phyloP scores from a whole-genome alignment of 2,113 vertebrate species.

The Amia ocellicauda region DNA sequence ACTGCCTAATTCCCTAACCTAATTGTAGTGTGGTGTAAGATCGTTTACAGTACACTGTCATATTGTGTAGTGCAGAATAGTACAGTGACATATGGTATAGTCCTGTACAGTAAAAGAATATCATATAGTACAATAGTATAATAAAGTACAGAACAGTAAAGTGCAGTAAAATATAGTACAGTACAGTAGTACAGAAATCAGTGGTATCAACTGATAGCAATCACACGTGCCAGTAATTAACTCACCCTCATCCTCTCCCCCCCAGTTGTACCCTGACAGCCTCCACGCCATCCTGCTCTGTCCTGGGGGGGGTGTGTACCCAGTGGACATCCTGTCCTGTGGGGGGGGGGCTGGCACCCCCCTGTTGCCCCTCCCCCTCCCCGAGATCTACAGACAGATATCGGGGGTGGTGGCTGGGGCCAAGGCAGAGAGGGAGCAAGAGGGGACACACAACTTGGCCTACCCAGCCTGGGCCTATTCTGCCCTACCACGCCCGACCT shows the following conservation, averaged over 20 bases:
- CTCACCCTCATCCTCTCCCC: no score
- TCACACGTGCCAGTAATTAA: no score
- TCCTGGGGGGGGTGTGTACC: slow-evolving; percentile 58
- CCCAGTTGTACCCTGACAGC: slow-evolving; percentile 64
- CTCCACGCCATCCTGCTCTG: slow-evolving; percentile 61
- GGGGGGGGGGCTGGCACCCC: slow-evolving; percentile 34
- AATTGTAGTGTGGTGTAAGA: no score
- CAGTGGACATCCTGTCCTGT: slow-evolving; percentile 56
- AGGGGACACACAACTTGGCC: slow-evolving; percentile 37
- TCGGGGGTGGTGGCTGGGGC: slow-evolving; percentile 44
- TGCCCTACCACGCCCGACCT: slow-evolving; percentile 55
- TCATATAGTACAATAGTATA: no score
- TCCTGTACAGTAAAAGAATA: no score
- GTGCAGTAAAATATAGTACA: not conserved
- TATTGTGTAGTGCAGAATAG: no score
- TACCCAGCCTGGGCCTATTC: slow-evolving; percentile 57
- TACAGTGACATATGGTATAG: no score
- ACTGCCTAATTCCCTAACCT: no score
- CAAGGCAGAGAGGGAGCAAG: slow-evolving; percentile 29
- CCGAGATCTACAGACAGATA: slow-evolving; percentile 60
- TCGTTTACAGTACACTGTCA: no score
- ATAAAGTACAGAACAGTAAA: not conserved
- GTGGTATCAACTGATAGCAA: no score
- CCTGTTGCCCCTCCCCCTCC: slow-evolving; percentile 45
- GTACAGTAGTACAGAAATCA: no score